These are phyloP conservation scores for Daktulosphaira vitifoliae DNA, from an alignment of 1,140 invertebrate genomes.

Conservation along the genomic window DNA sequence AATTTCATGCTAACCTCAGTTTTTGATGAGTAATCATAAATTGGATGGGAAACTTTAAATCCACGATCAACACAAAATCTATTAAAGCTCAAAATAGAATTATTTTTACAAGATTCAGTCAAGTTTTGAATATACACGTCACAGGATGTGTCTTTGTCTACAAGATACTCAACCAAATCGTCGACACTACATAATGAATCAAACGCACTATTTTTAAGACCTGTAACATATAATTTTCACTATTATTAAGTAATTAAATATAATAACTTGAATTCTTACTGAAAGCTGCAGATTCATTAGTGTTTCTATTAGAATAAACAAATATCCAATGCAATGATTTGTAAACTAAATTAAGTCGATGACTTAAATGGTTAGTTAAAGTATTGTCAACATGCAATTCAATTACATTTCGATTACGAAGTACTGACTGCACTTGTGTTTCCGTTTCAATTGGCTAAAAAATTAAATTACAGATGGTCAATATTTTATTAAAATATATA, in stretches of 20 bases:
- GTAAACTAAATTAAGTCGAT: not conserved
- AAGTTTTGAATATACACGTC: not conserved
- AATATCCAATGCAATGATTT: conserved; percentile 5
- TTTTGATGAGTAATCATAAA: not conserved
- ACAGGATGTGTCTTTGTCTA: not conserved
- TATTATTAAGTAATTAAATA: too few relatives aligned
- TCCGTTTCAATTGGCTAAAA: not conserved
- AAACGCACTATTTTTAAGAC: not conserved
- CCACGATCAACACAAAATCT: not conserved
- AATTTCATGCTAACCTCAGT: conserved; percentile 10
- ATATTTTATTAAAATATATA: too few relatives aligned
- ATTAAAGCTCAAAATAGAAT: not conserved
- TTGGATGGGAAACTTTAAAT: not conserved
- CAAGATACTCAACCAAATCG: not conserved
- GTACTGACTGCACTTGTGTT: not conserved
- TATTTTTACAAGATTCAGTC: not conserved
- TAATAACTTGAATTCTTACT: not conserved
- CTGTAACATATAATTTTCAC: not conserved
- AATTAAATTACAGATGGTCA: not conserved
- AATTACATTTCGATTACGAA: not conserved
- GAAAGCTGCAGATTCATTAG: not conserved
- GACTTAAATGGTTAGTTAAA: not conserved
- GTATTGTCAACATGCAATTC: not conserved
- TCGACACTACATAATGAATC: not conserved
- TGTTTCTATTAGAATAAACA: not conserved